A percentile compares a stretch with the other conserved stretches of the same genome.
Evolutionary conservation across 2,797 vertebrate genomes (phyloP).

Genomic region (Pteropus rufus): DNA sequence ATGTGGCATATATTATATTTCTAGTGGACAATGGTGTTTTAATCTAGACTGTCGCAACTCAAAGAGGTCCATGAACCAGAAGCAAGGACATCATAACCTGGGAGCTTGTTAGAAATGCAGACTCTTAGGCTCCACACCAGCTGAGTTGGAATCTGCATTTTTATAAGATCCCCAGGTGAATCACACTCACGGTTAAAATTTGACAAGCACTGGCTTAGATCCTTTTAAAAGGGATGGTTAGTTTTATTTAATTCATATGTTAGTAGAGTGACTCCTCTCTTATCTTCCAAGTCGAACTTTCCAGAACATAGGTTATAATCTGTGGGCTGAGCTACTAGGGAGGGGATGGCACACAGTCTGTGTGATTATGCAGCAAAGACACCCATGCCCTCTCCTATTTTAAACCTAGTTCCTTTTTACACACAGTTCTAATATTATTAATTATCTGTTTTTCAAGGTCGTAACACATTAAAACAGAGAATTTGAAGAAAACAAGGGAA

Average conservation of each 20-base stretch:
- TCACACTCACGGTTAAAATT: background rate
- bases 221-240: background rate
- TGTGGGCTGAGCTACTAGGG: background rate
- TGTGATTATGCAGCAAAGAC: background rate
- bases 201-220: conserved; percentile 34
- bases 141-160: conserved; percentile 8
- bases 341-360: background rate
- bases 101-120: conserved; percentile 15
- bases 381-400: background rate
- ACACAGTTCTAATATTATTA: background rate
- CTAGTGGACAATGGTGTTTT: background rate
- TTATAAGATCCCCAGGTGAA: conserved; percentile 18
- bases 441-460: background rate
- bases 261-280: background rate
- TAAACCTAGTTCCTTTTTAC: background rate
- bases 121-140: background rate
- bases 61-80: background rate
- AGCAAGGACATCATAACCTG: background rate
- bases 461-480: background rate
- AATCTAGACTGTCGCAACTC: background rate
- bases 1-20: background rate
- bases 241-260: conserved; percentile 1
- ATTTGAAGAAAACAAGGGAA: background rate
- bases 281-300: background rate
- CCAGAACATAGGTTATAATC: background rate